Base-by-base conservation (phyloP, 2,797 vertebrate genomes). In the Sorex maritimensis region DNA sequence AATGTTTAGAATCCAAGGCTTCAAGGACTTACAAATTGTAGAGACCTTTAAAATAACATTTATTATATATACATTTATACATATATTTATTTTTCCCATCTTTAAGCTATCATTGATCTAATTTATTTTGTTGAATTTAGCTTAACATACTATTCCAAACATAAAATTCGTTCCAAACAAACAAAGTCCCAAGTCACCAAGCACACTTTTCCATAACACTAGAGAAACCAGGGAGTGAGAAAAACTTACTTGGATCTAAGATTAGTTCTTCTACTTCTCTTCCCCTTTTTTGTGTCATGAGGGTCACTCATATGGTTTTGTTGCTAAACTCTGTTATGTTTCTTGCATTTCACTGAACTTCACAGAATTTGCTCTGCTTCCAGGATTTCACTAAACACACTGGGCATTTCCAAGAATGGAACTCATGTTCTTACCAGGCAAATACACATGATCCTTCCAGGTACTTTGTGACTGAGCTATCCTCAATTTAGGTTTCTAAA, bases 1-100 rank as follows among this genome's bases (percentile, higher is more conserved):
- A 88, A 72, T 85, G 85, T 63, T 94, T 44, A 90, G 41, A 93
- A 77, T 5, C 38, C 46, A 88, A 80, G 23, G 69, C 17, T 72
- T 28, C 24, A 82, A 21, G 8, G 24, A 78, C 13, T 77, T 95
- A 65, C 81, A 26, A 94, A 82, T 77, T 80, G 2, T 10, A 85
- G 68, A 81, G 30, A 68, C 44, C 10, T 78, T 0, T 67, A 74
- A 87, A 65, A 75, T 34, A 84, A 84, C 58, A 73, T 52, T 52
- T 14, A 14, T 52, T 52, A 52, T 52, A 52, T 52, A 52, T 52
- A 11, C 49, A 52, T 52, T 11, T 52, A 14, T 52, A 91, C 5
- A 78, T 63, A 75, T 52, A 52, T 52, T 1, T 11, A 52, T 52
- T 52, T 52, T 52, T 11, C 49, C 49, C 10, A 9, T 52, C 49